Evolutionary conservation across 2,888 invertebrate species (phyloP).

Genomic region (Apamea epomidion): DNA sequence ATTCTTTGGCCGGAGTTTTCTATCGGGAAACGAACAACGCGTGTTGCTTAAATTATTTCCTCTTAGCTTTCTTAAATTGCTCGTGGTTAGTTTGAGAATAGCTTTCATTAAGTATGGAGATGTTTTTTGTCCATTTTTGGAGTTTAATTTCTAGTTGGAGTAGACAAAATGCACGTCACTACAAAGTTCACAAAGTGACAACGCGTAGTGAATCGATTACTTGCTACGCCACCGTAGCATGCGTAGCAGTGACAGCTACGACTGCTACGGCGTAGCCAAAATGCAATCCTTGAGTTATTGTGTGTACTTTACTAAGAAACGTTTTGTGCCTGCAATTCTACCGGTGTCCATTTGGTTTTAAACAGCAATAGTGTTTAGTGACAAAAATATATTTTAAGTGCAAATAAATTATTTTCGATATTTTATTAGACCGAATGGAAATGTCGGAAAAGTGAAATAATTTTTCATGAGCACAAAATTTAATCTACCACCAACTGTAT

Average conservation of each 20-base stretch:
- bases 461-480: neutral
- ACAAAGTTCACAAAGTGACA: conserved; percentile 6
- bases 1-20: conserved; percentile 62
- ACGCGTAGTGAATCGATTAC: conserved; percentile 38
- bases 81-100: conserved; percentile 45
- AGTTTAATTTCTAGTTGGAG: neutral
- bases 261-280: conserved; percentile 49
- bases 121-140: conserved; percentile 4
- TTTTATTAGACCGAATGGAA: neutral
- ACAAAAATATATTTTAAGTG: neutral
- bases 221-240: conserved; percentile 46
- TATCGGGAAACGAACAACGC: conserved; percentile 56
- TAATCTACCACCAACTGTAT: neutral
- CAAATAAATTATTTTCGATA: too few species aligned
- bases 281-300: conserved; percentile 44
- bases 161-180: neutral
- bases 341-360: neutral
- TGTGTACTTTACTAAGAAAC: neutral
- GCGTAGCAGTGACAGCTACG: conserved; percentile 45
- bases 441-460: neutral
- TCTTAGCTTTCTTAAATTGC: conserved; percentile 44
- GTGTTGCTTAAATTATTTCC: conserved; percentile 65
- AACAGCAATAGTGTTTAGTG: neutral
- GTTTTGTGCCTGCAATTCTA: neutral
- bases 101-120: conserved; percentile 42